Conservation (phyloP, 2,888 invertebrate genomes). For the Druceiella hillmani region DNA sequence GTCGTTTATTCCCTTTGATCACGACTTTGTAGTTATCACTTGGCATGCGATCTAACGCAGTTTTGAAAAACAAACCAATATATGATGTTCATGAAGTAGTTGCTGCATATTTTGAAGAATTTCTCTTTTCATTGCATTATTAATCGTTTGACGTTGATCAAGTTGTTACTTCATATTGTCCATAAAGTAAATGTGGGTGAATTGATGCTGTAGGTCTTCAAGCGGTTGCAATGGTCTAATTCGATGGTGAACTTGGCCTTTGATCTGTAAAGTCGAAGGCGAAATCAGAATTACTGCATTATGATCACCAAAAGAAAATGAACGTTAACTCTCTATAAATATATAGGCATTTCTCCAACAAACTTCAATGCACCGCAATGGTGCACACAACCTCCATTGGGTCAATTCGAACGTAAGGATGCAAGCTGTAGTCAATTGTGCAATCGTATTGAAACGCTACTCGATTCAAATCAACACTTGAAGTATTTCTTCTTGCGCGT, state of each 20-base stretch:
- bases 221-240: conserved; percentile 19
- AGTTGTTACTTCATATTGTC: conserved; percentile 21
- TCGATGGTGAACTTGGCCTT: conserved; percentile 20
- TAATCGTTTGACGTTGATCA: conserved; percentile 15
- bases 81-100: conserved; percentile 24
- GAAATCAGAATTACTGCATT: conserved; percentile 7
- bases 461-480: conserved; percentile 29
- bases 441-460: conserved; percentile 28
- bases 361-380: conserved; percentile 4
- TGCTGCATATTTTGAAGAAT: conserved; percentile 24
- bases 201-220: conserved; percentile 17
- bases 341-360: conserved; percentile 2
- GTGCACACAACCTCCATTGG: conserved; percentile 7
- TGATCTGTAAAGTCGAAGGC: conserved; percentile 12
- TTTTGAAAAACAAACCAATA: conserved; percentile 23
- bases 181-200: conserved; percentile 25
- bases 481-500: conserved; percentile 25
- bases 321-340: no score
- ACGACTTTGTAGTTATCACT: conserved; percentile 28
- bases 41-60: conserved; percentile 21
- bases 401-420: conserved; percentile 21
- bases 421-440: conserved; percentile 26
- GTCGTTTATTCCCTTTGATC: conserved; percentile 28
- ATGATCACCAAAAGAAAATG: no score
- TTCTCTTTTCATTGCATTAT: conserved; percentile 22